Percentiles rank a stretch among this genome's conserved stretches.
phyloP scores from a whole-genome alignment of 2,888 invertebrate species.

The Aleiodes testaceus region DNA sequence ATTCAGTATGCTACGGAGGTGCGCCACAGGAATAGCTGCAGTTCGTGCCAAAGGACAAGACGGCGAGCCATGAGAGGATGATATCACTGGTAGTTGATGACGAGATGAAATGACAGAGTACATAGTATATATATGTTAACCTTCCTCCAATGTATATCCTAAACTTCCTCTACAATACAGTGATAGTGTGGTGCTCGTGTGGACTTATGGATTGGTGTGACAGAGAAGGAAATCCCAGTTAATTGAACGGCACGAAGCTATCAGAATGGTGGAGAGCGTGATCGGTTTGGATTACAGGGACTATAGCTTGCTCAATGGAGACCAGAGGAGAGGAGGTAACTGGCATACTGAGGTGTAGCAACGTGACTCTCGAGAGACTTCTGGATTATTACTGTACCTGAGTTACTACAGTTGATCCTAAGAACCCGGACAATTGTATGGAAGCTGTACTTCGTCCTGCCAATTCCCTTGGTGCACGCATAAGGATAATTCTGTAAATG shows the following conservation, averaged over 20 bases:
- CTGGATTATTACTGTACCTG: conserved; percentile 26
- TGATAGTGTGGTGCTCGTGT: too few relatives aligned
- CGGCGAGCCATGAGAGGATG: not conserved
- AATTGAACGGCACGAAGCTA: conserved; percentile 42
- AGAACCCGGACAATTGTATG: conserved; percentile 12
- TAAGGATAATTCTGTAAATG: too few relatives aligned
- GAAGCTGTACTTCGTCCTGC: too few relatives aligned
- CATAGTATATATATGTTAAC: too few relatives aligned
- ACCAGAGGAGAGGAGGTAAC: conserved; percentile 11
- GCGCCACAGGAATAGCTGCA: not conserved
- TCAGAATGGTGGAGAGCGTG: conserved; percentile 39
- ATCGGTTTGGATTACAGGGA: conserved; percentile 41
- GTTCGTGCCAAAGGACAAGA: conserved; percentile 11
- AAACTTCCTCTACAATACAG: too few relatives aligned
- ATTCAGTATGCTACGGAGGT: not conserved
- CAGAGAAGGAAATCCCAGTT: conserved; percentile 37
- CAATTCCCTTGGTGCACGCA: conserved; percentile 4
- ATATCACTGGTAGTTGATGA: conserved; percentile 22
- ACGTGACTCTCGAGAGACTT: conserved; percentile 37
- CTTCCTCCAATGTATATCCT: too few relatives aligned
- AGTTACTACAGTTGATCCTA: not conserved
- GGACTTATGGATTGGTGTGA: not conserved
- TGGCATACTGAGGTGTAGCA: conserved; percentile 20
- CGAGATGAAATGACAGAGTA: conserved; percentile 14
- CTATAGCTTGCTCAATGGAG: not conserved